These are phyloP conservation scores for Theretra japonica DNA, from an alignment of 2,888 invertebrate species.

Conservation along the genomic window DNA sequence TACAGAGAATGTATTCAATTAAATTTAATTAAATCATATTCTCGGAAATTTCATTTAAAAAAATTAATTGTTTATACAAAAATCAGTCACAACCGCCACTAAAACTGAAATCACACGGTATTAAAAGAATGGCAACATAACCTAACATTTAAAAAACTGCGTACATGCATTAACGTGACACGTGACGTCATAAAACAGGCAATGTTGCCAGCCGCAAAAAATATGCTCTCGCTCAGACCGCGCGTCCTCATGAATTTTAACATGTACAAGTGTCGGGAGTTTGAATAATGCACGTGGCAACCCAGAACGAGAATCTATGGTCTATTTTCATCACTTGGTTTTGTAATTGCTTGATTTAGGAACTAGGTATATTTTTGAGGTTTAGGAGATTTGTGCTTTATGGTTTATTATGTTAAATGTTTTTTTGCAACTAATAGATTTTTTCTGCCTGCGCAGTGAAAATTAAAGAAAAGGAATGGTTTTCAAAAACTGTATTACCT, in stretches of 20 bases:
- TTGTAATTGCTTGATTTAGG: background rate
- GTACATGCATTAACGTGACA: constrained; percentile 38
- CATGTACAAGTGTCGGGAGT: constrained; percentile 54
- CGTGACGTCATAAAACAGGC: constrained; percentile 73
- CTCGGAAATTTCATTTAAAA: no score
- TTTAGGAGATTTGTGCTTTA: no score
- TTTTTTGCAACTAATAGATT: no score
- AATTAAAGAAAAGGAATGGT: no score
- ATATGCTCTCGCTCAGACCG: constrained; percentile 60
- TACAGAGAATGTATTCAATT: no score
- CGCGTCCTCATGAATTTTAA: constrained; percentile 76
- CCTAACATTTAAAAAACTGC: background rate
- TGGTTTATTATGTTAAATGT: no score
- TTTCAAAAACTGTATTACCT: no score
- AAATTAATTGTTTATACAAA: background rate
- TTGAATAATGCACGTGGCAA: constrained; percentile 64
- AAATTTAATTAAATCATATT: no score
- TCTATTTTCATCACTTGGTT: constrained; percentile 42
- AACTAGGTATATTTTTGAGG: background rate
- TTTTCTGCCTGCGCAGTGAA: no score
- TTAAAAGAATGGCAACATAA: constrained; percentile 5
- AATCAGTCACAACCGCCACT: background rate
- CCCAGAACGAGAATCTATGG: constrained; percentile 42
- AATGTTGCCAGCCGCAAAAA: constrained; percentile 61
- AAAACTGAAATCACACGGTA: background rate